These are phyloP conservation scores for Leucoraja erinaceus DNA, from an alignment of 2,113 vertebrate species.

Conservation along the genomic window DNA sequence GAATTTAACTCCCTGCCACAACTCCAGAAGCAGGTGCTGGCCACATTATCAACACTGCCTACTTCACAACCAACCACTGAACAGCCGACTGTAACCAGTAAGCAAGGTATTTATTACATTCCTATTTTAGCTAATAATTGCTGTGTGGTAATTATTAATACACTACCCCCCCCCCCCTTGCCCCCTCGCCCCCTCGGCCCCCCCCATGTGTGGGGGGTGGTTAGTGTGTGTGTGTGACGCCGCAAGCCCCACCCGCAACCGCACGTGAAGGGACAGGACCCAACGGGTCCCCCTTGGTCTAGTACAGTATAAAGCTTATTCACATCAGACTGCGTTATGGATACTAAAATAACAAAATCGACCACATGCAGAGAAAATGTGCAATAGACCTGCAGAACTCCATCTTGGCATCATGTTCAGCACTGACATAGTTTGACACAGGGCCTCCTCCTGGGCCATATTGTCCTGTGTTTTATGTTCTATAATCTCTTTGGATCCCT, in stretches of 20 bases:
- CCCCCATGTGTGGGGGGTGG: too few species aligned
- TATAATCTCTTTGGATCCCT: neutral
- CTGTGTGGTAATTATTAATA: neutral
- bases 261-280: too few species aligned
- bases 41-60: conserved; percentile 39
- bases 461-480: neutral
- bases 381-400: neutral
- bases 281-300: too few species aligned
- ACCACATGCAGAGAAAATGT: neutral
- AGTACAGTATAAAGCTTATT: neutral
- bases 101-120: neutral
- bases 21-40: conserved; percentile 51
- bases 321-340: neutral
- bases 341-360: neutral
- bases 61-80: neutral
- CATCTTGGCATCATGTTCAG: too few species aligned
- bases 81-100: neutral
- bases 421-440: too few species aligned
- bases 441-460: too few species aligned
- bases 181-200: too few species aligned
- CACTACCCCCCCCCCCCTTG: too few species aligned
- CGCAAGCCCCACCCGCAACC: too few species aligned
- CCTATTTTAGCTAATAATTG: neutral
- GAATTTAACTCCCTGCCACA: conserved; percentile 45
- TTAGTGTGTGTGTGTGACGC: too few species aligned